phyloP scores from a whole-genome alignment of 1,140 invertebrate species.

The Panulirus ornatus region DNA sequence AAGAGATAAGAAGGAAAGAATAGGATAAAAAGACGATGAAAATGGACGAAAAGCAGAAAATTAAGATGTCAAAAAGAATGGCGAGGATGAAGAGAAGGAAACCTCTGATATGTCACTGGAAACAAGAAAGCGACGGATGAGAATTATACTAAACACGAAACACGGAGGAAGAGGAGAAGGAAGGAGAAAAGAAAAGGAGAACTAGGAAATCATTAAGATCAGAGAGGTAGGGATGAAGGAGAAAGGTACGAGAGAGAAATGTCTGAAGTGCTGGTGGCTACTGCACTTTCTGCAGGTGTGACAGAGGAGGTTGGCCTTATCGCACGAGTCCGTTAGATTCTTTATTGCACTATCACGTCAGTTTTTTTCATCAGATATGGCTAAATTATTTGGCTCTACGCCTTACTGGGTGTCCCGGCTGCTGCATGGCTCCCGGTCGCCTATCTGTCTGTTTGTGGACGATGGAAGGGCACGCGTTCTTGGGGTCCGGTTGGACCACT shows the following conservation, averaged over 20 bases:
- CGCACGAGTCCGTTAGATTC: neutral
- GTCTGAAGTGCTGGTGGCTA: too few species aligned
- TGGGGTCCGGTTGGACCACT: too few species aligned
- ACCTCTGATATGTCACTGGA: too few species aligned
- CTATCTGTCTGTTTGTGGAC: neutral
- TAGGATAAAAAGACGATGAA: neutral
- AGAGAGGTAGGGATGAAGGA: too few species aligned
- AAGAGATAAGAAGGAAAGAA: neutral
- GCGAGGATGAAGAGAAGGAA: conserved; percentile 6
- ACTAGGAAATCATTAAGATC: too few species aligned
- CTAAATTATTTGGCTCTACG: neutral
- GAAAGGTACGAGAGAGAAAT: too few species aligned
- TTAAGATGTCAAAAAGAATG: neutral
- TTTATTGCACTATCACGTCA: conserved; percentile 35
- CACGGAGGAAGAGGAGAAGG: conserved; percentile 32
- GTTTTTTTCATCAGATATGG: conserved; percentile 27
- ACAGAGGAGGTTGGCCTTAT: conserved; percentile 6
- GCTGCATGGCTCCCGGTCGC: neutral
- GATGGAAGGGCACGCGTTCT: too few species aligned
- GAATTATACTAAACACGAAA: too few species aligned
- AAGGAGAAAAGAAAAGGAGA: conserved; percentile 6
- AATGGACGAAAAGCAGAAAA: too few species aligned
- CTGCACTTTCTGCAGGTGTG: conserved; percentile 7
- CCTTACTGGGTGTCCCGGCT: neutral
- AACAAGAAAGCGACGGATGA: too few species aligned